A percentile compares a stretch with the other conserved stretches of the same genome.
Conservation (phyloP, 2,113 vertebrate genomes). For the Melanocharis versteri region DNA sequence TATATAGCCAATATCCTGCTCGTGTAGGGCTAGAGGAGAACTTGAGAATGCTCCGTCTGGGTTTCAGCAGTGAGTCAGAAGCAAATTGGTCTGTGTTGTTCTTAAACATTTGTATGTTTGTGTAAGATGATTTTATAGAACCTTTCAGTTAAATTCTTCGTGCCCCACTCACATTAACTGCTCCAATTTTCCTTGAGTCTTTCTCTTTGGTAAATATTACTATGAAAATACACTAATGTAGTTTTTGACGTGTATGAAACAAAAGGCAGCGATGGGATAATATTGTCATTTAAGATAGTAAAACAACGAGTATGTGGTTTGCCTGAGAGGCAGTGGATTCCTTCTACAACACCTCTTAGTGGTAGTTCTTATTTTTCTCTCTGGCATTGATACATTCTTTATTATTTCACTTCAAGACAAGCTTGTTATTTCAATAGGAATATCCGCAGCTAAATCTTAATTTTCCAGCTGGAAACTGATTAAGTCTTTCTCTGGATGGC, state of each 20-base stretch:
- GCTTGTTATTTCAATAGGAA: neutral
- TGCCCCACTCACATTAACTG: neutral
- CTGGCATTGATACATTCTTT: neutral
- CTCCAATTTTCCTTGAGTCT: neutral
- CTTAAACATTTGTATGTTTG: neutral
- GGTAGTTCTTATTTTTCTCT: neutral
- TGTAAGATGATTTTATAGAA: neutral
- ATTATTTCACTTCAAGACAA: neutral
- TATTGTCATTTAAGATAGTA: neutral
- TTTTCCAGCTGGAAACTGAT: neutral
- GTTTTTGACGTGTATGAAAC: neutral
- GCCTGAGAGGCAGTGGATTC: neutral
- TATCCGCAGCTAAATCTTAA: neutral
- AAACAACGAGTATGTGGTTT: neutral
- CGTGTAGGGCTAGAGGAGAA: neutral
- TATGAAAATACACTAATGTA: neutral
- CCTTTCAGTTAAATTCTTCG: neutral
- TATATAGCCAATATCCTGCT: neutral
- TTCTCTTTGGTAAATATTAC: neutral
- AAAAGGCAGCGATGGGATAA: neutral
- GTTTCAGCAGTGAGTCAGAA: neutral
- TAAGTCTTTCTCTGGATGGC: neutral
- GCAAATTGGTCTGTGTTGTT: neutral
- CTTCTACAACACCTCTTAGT: neutral
- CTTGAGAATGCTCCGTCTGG: neutral